Percentiles rank a stretch among this genome's conserved stretches.
These are phyloP conservation scores for Catharus ustulatus DNA, from an alignment of 2,797 vertebrate species.

Conservation along the genomic window DNA sequence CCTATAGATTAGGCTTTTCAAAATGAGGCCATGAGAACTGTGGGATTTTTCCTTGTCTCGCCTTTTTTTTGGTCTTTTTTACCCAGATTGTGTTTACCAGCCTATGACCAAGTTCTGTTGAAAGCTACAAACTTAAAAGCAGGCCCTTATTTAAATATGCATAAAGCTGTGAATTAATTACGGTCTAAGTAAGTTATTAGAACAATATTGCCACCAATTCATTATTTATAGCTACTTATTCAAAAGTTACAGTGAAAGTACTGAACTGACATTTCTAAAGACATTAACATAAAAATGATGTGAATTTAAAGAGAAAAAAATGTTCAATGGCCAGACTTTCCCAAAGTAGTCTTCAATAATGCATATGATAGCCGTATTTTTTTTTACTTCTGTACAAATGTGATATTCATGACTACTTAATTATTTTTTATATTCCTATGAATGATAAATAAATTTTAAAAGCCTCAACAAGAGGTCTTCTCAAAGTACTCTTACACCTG, in stretches of 20 bases:
- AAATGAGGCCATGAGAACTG: background rate
- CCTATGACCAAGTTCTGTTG: background rate
- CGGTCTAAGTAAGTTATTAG: constrained; percentile 79
- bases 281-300: constrained; percentile 78
- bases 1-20: constrained; percentile 51
- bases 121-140: constrained; percentile 58
- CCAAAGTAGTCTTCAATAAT: constrained; percentile 76
- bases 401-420: constrained; percentile 52
- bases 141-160: constrained; percentile 66
- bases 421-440: constrained; percentile 46
- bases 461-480: background rate
- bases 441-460: constrained; percentile 26
- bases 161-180: constrained; percentile 84
- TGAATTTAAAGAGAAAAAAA: constrained; percentile 72
- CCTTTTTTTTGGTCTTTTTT: background rate
- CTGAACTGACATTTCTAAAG: constrained; percentile 77
- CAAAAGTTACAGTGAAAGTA: constrained; percentile 78
- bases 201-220: constrained; percentile 79
- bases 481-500: constrained; percentile 21
- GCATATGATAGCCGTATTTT: constrained; percentile 44
- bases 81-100: background rate
- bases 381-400: constrained; percentile 49
- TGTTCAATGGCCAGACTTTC: constrained; percentile 59
- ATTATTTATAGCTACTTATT: constrained; percentile 84
- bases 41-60: background rate